Evolutionary conservation across 2,797 vertebrate species (phyloP).

Genomic region (Microhierax caerulescens): DNA sequence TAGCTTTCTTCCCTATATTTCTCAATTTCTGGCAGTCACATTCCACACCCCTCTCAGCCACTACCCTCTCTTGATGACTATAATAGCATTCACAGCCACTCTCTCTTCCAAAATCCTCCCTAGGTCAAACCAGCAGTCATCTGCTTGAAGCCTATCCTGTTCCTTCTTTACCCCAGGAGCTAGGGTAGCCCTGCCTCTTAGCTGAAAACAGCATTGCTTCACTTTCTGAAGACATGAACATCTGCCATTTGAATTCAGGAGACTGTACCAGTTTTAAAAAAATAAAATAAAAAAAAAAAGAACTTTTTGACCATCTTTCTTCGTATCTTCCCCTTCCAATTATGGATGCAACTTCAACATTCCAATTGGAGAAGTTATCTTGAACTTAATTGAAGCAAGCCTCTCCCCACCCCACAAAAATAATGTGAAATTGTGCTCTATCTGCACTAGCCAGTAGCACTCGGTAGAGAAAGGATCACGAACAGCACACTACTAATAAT

Average conservation of each 20-base stretch:
- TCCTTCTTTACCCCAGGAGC: neutral
- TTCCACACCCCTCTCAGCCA: neutral
- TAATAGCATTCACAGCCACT: neutral
- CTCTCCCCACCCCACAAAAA: accelerated
- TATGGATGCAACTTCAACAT: neutral
- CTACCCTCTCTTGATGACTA: neutral
- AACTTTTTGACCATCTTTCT: neutral
- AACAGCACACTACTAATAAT: neutral
- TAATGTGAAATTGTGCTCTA: neutral
- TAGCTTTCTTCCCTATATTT: neutral
- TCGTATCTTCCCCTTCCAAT: neutral
- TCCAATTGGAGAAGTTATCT: neutral
- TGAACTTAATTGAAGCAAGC: neutral
- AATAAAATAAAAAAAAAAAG: neutral
- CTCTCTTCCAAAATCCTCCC: neutral
- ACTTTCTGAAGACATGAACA: neutral
- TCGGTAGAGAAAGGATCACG: neutral
- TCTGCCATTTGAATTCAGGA: neutral
- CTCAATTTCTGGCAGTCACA: neutral
- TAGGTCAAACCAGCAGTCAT: neutral
- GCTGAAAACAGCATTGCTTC: neutral
- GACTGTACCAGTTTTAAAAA: neutral
- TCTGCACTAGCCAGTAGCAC: neutral
- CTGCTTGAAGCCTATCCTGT: neutral
- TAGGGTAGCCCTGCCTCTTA: neutral